A percentile compares a stretch with the other conserved stretches of the same genome.
phyloP scores from a whole-genome alignment of 2,888 invertebrate species.

The Glaucopsyche alexis region DNA sequence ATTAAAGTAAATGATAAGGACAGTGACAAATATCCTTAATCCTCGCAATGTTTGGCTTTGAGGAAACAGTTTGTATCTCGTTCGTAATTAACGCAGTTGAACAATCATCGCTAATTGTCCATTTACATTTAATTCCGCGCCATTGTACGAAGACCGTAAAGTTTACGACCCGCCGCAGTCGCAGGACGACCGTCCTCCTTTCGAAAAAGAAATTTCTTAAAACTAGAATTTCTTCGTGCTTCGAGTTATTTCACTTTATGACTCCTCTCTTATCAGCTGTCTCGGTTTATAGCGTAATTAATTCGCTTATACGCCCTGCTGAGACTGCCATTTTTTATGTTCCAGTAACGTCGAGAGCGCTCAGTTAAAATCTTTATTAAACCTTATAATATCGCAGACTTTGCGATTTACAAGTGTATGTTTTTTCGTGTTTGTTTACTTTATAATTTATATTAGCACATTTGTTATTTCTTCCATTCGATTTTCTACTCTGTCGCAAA shows the following conservation, averaged over 20 bases:
- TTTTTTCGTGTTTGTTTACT: conserved; percentile 16
- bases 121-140: conserved; percentile 46
- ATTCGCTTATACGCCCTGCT: conserved; percentile 44
- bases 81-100: conserved; percentile 40
- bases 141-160: conserved; percentile 67
- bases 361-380: conserved; percentile 34
- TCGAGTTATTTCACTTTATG: conserved; percentile 43
- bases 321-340: conserved; percentile 39
- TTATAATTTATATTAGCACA: conserved; percentile 11
- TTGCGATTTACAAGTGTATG: conserved; percentile 28
- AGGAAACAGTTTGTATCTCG: background rate
- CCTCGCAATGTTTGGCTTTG: background rate
- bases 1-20: background rate
- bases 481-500: conserved; percentile 17
- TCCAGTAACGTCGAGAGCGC: conserved; percentile 36
- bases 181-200: conserved; percentile 66
- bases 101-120: conserved; percentile 42
- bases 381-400: conserved; percentile 29
- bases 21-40: background rate
- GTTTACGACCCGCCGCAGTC: conserved; percentile 66
- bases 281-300: conserved; percentile 48
- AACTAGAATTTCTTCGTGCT: conserved; percentile 47
- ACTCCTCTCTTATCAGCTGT: conserved; percentile 48
- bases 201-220: conserved; percentile 66
- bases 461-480: background rate